These are phyloP conservation scores for Kryptopterus vitreolus DNA, from an alignment of 2,797 vertebrate species.

Conservation along the genomic window DNA sequence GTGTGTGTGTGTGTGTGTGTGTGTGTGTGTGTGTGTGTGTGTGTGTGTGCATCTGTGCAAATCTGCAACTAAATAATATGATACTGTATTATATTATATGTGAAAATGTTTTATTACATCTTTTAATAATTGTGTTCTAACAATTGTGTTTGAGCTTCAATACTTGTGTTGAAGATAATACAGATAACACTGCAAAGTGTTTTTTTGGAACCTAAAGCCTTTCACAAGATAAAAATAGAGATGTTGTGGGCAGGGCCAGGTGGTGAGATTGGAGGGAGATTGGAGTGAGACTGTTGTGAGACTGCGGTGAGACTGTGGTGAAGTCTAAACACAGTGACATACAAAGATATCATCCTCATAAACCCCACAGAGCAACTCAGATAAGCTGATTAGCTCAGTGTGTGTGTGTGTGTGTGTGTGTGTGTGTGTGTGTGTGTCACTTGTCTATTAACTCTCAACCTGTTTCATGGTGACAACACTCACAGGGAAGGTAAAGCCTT, in stretches of 20 bases:
- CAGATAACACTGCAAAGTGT: too few species aligned
- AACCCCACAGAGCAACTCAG: conserved; percentile 57
- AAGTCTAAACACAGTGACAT: conserved; percentile 33
- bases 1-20: too few species aligned
- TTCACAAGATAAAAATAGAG: background rate
- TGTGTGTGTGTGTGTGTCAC: conserved; percentile 13
- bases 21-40: too few species aligned
- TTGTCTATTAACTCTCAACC: conserved; percentile 42
- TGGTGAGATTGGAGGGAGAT: background rate
- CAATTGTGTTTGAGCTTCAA: too few species aligned
- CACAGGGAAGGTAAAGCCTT: background rate
- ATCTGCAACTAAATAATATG: too few species aligned
- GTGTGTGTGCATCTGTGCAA: too few species aligned
- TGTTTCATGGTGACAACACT: conserved; percentile 22
- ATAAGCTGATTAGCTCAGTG: conserved; percentile 52
- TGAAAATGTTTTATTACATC: too few species aligned
- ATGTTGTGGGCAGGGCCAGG: background rate
- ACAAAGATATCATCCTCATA: conserved; percentile 46
- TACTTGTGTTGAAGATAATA: too few species aligned
- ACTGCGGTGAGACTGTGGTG: background rate
- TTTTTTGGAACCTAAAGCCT: background rate
- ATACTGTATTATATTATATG: too few species aligned
- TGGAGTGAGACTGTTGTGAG: background rate
- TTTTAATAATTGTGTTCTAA: too few species aligned
- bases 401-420: too few species aligned